These are phyloP conservation scores for Diplogasteroides magnus DNA, from an alignment of 1,140 invertebrate species.

Conservation along the genomic window DNA sequence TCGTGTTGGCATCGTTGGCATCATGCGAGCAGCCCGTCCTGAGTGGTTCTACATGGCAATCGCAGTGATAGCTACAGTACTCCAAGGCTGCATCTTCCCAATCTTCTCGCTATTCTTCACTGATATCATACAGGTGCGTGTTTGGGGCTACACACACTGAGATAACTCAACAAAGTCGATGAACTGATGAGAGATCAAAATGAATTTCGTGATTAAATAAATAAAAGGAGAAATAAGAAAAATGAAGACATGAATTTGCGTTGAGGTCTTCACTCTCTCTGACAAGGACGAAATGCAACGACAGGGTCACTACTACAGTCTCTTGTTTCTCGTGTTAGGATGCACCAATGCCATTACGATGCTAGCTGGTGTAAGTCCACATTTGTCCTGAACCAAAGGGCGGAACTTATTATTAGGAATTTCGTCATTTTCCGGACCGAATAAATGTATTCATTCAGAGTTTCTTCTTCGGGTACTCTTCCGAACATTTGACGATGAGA, in stretches of 20 bases:
- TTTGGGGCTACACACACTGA: neutral
- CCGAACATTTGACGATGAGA: conserved; percentile 29
- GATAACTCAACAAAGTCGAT: conserved; percentile 42
- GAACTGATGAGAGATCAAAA: conserved; percentile 6
- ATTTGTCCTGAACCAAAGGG: neutral
- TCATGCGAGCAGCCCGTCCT: conserved; percentile 31
- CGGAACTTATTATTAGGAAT: neutral
- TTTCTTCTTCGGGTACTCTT: conserved; percentile 4
- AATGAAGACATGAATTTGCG: neutral
- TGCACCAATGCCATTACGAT: neutral
- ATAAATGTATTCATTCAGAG: conserved; percentile 3
- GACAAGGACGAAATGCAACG: conserved; percentile 3
- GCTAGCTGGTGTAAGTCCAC: conserved; percentile 5
- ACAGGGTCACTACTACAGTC: conserved; percentile 2
- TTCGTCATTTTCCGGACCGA: neutral
- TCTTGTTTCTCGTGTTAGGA: conserved; percentile 7
- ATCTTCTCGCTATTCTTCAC: conserved; percentile 42
- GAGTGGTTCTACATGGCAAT: conserved; percentile 29
- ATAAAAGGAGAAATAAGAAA: conserved; percentile 8
- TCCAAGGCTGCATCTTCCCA: conserved; percentile 37
- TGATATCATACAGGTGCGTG: conserved; percentile 34
- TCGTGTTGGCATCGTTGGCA: conserved; percentile 26
- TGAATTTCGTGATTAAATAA: neutral
- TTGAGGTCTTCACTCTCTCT: conserved; percentile 3
- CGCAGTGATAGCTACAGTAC: conserved; percentile 23